Percentiles rank a stretch among this genome's conserved stretches.
phyloP scores from a whole-genome alignment of 1,140 invertebrate genomes.

The Nixonia krombeini region DNA sequence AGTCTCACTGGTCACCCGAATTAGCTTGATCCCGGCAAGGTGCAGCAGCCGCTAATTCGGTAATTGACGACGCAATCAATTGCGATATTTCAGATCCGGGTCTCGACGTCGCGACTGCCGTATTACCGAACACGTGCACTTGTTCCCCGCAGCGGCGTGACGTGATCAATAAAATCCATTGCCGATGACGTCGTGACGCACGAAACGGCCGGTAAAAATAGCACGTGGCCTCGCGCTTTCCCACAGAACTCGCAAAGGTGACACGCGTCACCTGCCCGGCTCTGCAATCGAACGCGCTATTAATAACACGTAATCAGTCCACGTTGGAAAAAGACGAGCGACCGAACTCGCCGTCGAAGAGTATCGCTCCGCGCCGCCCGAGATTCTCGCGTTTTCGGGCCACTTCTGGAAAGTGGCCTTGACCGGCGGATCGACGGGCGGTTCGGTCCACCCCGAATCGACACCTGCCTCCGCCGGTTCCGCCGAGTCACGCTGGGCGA shows the following conservation, averaged over 20 bases:
- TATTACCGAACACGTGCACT: constrained; percentile 10
- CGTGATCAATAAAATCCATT: constrained; percentile 4
- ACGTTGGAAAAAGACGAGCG: neutral
- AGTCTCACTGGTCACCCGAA: too few relatives aligned
- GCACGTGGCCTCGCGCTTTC: neutral
- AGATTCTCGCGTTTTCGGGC: constrained; percentile 18
- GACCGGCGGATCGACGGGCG: constrained; percentile 22
- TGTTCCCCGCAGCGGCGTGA: neutral
- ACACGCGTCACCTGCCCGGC: neutral
- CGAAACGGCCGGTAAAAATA: neutral
- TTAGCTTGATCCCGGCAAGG: too few relatives aligned
- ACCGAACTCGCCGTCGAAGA: too few relatives aligned
- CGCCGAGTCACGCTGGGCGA: constrained; percentile 49
- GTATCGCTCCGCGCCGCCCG: too few relatives aligned
- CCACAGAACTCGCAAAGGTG: neutral
- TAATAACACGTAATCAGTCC: constrained; percentile 1
- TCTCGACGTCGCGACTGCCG: too few relatives aligned
- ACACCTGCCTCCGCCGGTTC: constrained; percentile 55
- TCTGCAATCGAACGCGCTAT: constrained; percentile 1
- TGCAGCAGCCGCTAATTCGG: too few relatives aligned
- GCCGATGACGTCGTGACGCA: constrained; percentile 1
- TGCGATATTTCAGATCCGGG: too few relatives aligned
- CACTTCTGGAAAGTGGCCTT: constrained; percentile 27
- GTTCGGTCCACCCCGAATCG: constrained; percentile 59
- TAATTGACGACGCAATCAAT: too few relatives aligned